Percentiles rank a stretch among this genome's conserved stretches.
Evolutionary conservation across 2,113 vertebrate species (phyloP).

Genomic region (Acanthisitta chloris): DNA sequence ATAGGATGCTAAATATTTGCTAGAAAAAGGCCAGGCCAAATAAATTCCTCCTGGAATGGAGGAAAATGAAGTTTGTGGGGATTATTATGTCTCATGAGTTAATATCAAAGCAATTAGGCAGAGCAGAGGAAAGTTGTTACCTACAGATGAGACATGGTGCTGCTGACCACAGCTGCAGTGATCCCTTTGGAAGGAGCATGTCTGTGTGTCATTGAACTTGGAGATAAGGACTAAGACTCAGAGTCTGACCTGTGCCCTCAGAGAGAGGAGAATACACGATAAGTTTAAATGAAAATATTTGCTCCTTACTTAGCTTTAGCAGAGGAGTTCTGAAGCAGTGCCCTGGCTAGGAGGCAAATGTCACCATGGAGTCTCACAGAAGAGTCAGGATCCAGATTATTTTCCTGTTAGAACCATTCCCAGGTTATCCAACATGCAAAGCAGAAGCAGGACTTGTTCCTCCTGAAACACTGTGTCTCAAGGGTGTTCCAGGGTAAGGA

Average conservation of each 20-base stretch:
- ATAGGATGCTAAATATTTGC: background rate
- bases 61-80: background rate
- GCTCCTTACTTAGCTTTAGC: rapidly evolving
- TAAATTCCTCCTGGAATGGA: background rate
- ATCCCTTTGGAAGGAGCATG: rapidly evolving
- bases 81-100: background rate
- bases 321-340: background rate
- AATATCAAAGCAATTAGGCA: background rate
- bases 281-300: background rate
- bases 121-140: background rate
- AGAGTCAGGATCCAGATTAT: background rate
- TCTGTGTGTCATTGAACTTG: background rate
- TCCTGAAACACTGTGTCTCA: background rate
- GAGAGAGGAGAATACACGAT: background rate
- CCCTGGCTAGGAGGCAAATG: background rate
- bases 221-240: background rate
- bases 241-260: background rate
- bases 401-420: background rate
- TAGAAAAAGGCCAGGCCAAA: background rate
- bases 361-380: background rate
- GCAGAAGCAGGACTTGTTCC: background rate
- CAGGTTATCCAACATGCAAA: background rate
- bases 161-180: background rate
- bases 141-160: rapidly evolving
- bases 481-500: background rate